Conservation (phyloP, 2,113 vertebrate species). For the Brachionichthys hirsutus region DNA sequence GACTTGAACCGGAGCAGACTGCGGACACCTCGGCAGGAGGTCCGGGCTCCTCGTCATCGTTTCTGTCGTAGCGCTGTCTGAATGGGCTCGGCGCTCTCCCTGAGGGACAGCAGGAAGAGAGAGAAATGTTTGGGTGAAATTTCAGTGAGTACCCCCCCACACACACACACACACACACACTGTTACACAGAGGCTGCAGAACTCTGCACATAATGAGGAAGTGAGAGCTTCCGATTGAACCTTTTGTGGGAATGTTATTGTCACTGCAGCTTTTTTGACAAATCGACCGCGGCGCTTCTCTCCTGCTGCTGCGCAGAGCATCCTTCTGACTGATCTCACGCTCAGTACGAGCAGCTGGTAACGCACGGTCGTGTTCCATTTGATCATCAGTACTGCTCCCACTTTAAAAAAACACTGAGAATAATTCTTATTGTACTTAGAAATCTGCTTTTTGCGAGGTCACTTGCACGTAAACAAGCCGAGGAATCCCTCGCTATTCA, state of each 20-base stretch:
- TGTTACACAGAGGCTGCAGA: not conserved
- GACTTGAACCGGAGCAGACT: slow-evolving; percentile 83
- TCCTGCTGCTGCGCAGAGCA: not conserved
- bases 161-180: not conserved
- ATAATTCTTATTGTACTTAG: slow-evolving; percentile 18
- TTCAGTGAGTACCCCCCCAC: not conserved
- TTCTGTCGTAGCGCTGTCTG: slow-evolving; percentile 83
- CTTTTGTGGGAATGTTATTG: too few relatives aligned
- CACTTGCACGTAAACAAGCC: slow-evolving; percentile 29
- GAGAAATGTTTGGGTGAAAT: slow-evolving; percentile 1
- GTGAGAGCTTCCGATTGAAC: too few relatives aligned
- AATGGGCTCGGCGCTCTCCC: slow-evolving; percentile 80
- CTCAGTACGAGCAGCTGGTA: not conserved
- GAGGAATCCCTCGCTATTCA: slow-evolving; percentile 33
- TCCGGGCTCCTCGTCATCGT: slow-evolving; percentile 77
- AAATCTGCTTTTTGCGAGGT: slow-evolving; percentile 34
- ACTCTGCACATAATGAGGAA: not conserved
- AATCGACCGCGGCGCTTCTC: too few relatives aligned
- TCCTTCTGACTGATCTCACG: not conserved
- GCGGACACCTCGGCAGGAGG: slow-evolving; percentile 78
- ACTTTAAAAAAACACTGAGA: slow-evolving; percentile 5
- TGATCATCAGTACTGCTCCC: not conserved
- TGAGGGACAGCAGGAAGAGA: slow-evolving; percentile 58
- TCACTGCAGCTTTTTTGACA: too few relatives aligned
- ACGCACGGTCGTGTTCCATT: not conserved